Evolutionary conservation across 2,888 invertebrate genomes (phyloP).

Genomic region (Synergus japonicus): DNA sequence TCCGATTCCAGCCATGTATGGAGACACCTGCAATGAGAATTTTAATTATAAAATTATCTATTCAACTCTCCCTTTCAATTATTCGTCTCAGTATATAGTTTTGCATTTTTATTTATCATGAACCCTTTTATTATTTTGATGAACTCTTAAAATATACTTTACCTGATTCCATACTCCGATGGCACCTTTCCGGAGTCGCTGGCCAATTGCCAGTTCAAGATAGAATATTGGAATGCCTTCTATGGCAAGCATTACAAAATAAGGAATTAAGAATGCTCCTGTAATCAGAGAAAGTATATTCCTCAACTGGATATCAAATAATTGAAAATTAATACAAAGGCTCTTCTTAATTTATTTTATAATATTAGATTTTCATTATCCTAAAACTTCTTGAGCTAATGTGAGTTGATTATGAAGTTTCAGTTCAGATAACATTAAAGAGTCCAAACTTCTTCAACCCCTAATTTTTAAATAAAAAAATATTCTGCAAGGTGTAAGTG

Average conservation of each 20-base stretch:
- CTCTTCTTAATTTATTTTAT: not conserved
- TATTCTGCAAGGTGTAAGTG: not conserved
- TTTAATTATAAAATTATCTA: not conserved
- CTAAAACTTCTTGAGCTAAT: not conserved
- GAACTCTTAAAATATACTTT: conserved; percentile 5
- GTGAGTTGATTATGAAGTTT: not conserved
- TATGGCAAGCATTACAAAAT: conserved; percentile 95
- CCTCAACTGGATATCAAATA: conserved; percentile 41
- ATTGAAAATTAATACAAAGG: conserved; percentile 1
- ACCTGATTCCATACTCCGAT: conserved; percentile 96
- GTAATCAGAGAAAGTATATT: conserved; percentile 47
- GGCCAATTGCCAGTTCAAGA: conserved; percentile 96
- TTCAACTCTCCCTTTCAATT: not conserved
- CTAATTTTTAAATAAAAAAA: not conserved
- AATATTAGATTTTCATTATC: not conserved
- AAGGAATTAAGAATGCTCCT: conserved; percentile 97
- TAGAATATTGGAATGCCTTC: conserved; percentile 98
- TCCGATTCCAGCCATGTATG: conserved; percentile 92
- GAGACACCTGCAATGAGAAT: conserved; percentile 81
- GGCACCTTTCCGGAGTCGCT: conserved; percentile 94
- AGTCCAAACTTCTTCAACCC: not conserved
- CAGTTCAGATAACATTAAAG: not conserved
- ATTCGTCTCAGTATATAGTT: not conserved
- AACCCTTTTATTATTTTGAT: not conserved
- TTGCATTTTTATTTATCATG: not conserved